Evolutionary conservation across 2,888 invertebrate genomes (phyloP).

Genomic region (Phymatocera aterrima): DNA sequence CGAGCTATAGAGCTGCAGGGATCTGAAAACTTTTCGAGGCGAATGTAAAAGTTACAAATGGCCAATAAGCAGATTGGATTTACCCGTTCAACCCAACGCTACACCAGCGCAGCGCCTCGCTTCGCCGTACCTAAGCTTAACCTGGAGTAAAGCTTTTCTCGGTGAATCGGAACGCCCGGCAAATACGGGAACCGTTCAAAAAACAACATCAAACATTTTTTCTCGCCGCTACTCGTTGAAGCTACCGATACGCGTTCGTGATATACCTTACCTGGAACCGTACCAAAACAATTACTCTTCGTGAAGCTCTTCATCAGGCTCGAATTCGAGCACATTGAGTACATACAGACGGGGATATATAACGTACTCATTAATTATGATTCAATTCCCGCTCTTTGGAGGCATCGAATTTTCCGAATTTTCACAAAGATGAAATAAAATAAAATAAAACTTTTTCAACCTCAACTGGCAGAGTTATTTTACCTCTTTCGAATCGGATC

Average conservation of each 20-base stretch:
- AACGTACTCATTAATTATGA: not conserved
- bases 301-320: slow-evolving; percentile 8
- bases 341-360: not conserved
- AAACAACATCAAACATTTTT: slow-evolving; percentile 41
- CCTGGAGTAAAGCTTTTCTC: slow-evolving; percentile 42
- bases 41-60: slow-evolving; percentile 59
- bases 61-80: slow-evolving; percentile 68
- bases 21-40: slow-evolving; percentile 33
- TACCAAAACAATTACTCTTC: slow-evolving; percentile 40
- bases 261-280: slow-evolving; percentile 18
- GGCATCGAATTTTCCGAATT: not conserved
- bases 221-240: slow-evolving; percentile 8
- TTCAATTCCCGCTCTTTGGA: not conserved
- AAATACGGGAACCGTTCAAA: slow-evolving; percentile 59
- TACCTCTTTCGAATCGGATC: not conserved
- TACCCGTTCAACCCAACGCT: slow-evolving; percentile 55
- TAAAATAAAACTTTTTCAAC: not conserved
- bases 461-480: not conserved
- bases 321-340: not conserved
- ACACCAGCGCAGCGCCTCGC: slow-evolving; percentile 41
- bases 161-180: slow-evolving; percentile 57
- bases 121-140: no score
- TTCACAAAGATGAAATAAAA: not conserved
- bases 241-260: slow-evolving; percentile 33
- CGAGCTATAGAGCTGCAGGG: not conserved